Evolutionary conservation across 1,140 invertebrate species (phyloP).

Genomic region (Formica exsecta): DNA sequence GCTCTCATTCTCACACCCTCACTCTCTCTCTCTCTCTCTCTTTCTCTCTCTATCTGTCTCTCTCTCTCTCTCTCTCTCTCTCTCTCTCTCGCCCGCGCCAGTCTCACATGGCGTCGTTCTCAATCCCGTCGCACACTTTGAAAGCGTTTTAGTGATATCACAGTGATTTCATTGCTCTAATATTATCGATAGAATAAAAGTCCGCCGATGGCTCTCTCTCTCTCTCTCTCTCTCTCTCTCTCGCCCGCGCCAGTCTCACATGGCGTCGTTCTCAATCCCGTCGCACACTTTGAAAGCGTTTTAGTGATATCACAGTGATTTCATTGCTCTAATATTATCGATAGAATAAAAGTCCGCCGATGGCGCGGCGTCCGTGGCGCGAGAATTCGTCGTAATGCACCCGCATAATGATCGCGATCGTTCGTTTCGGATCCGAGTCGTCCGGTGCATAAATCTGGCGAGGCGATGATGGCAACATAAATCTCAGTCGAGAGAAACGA

Average conservation of each 20-base stretch:
- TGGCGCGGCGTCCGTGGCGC: constrained; percentile 64
- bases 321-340: constrained; percentile 87
- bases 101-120: constrained; percentile 64
- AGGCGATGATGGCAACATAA: constrained; percentile 52
- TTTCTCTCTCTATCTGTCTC: constrained; percentile 24
- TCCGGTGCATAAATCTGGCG: constrained; percentile 57
- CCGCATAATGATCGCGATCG: constrained; percentile 34
- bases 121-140: constrained; percentile 83
- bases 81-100: constrained; percentile 40
- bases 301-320: constrained; percentile 87
- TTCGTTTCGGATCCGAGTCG: constrained; percentile 39
- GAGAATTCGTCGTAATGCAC: constrained; percentile 65
- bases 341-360: constrained; percentile 81
- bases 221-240: too few species aligned
- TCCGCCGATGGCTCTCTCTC: constrained; percentile 77
- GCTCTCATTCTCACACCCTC: constrained; percentile 32
- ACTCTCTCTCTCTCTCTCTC: constrained; percentile 29
- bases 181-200: constrained; percentile 85
- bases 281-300: constrained; percentile 86
- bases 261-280: constrained; percentile 77
- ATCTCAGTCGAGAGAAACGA: constrained; percentile 55
- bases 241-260: constrained; percentile 42
- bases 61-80: constrained; percentile 8
- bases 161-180: constrained; percentile 87
- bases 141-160: constrained; percentile 87